Conservation (phyloP, 1,140 invertebrate species). For the Bradynema listronoti region DNA sequence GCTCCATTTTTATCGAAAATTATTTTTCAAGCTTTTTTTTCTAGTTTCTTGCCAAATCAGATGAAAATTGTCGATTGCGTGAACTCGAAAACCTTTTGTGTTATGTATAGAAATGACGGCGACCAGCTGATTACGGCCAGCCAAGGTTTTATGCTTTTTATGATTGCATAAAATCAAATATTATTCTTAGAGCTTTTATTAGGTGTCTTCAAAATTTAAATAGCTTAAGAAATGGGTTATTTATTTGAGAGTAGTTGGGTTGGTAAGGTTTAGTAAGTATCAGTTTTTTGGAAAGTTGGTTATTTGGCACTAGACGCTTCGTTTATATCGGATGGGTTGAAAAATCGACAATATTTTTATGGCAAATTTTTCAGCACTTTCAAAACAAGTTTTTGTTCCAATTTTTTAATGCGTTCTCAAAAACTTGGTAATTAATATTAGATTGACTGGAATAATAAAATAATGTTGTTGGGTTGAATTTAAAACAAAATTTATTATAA, state of each 20-base stretch:
- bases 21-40: constrained; percentile 24
- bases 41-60: constrained; percentile 39
- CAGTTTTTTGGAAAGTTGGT: too few relatives aligned
- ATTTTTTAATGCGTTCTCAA: too few relatives aligned
- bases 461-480: too few relatives aligned
- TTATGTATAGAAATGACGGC: constrained; percentile 32
- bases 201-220: not conserved
- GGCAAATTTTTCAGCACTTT: too few relatives aligned
- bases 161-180: constrained; percentile 5
- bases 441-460: too few relatives aligned
- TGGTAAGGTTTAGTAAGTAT: not conserved
- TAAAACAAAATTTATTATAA: too few relatives aligned
- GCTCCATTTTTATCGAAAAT: not conserved
- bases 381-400: too few relatives aligned
- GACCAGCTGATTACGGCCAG: constrained; percentile 33
- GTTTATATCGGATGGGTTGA: too few relatives aligned
- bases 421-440: too few relatives aligned
- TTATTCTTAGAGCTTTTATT: not conserved
- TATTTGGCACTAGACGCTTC: too few relatives aligned
- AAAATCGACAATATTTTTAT: too few relatives aligned
- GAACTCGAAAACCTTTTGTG: constrained; percentile 43
- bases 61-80: constrained; percentile 23
- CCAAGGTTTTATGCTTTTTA: constrained; percentile 32
- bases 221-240: not conserved
- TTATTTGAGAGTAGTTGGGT: not conserved